Base-by-base conservation (phyloP, 2,797 vertebrate species). In the Rhincodon typus region DNA sequence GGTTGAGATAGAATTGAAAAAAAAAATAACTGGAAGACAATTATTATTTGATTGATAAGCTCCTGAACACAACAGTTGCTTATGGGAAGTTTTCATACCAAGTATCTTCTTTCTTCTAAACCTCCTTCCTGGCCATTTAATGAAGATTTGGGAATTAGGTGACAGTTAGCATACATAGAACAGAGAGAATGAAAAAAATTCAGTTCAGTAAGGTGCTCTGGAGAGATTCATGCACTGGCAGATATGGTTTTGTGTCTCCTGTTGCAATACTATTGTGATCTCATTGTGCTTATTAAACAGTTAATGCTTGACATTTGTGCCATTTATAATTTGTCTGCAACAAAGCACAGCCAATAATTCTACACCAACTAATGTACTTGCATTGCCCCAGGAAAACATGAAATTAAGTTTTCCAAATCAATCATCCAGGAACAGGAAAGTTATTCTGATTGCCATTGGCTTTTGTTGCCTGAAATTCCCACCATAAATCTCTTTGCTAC, bases 11-110 rank as follows among this genome's bases (percentile, higher is more conserved):
- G n/a, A 93, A 42, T 69, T 69, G 2, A 57, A 88, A 8, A 88
- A 88, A 91, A 66, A 17, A 30, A 86, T 15, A 66, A 93, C n/a
- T 38, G 90, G 90, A 93, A 69, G 90, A 69, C 90, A 12, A 93
- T 4, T 67, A 46, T 93, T 93, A 69, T 69, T 93, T 93, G 5
- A 69, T 93, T 69, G 38, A 69, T 93, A 23, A 25, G 2, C 21
- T 93, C 67, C 21, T 93, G 67, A 23, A 62, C 12, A 12, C 57
- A 62, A 62, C 53, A 90, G 30, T 27, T 69, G n/a, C 38, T 93
- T 42, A 27, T 69, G n/a, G n/a, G 42, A 69, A 93, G 38, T 93
- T 42, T 69, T 42, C n/a, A 13, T 12, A 42, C 42, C 67, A 69
- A 94, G 30, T 42, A 84, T 34, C 62, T 74, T 34, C 42, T 74